Evolutionary conservation across 2,888 invertebrate genomes (phyloP).

Genomic region (Adineta ricciae): DNA sequence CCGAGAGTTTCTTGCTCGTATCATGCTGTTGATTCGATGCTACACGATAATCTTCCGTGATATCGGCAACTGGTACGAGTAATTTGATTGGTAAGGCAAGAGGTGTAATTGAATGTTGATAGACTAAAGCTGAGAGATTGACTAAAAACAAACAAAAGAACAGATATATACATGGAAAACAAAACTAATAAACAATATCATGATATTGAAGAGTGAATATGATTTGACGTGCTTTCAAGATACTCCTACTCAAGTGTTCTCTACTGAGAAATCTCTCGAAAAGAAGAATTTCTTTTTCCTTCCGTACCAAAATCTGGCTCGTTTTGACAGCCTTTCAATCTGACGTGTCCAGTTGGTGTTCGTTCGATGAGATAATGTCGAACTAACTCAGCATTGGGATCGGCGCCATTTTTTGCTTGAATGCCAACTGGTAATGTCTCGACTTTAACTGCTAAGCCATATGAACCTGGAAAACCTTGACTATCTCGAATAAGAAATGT

Average conservation of each 20-base stretch:
- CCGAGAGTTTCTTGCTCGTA: neutral
- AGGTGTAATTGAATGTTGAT: conserved; percentile 91
- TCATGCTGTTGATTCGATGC: neutral
- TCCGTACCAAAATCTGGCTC: conserved; percentile 81
- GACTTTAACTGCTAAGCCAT: conserved; percentile 84
- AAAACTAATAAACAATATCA: conserved; percentile 53
- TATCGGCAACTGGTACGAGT: conserved; percentile 62
- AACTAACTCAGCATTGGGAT: conserved; percentile 68
- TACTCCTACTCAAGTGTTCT: neutral
- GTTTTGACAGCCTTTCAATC: conserved; percentile 83
- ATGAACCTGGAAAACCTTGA: conserved; percentile 89
- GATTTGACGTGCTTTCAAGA: too few relatives aligned
- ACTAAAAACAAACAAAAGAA: neutral
- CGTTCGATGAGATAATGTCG: conserved; percentile 95
- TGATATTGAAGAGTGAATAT: too few relatives aligned
- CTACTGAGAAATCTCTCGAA: neutral
- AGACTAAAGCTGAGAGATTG: conserved; percentile 72
- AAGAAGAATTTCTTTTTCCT: too few relatives aligned
- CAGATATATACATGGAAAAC: too few relatives aligned
- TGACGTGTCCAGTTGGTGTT: conserved; percentile 75
- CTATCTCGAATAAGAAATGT: conserved; percentile 93
- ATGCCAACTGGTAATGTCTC: conserved; percentile 66
- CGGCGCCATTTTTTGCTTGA: conserved; percentile 49
- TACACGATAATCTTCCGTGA: neutral
- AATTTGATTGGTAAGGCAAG: conserved; percentile 84